Evolutionary conservation across 2,797 vertebrate species (phyloP).

Genomic region (Octomys mimax): DNA sequence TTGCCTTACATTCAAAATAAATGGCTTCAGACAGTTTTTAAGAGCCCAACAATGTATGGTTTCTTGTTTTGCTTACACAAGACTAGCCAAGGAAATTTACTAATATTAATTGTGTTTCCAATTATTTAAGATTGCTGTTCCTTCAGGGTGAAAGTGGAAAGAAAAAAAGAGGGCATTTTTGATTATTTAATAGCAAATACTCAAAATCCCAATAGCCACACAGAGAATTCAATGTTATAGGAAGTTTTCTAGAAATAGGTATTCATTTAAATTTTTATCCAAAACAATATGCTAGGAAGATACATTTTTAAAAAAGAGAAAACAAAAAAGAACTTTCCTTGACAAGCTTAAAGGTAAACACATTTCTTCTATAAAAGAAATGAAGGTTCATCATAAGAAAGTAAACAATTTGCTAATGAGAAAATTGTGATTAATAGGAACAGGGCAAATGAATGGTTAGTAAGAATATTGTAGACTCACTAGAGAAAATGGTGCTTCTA

Average conservation of each 20-base stretch:
- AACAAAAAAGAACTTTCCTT: background rate
- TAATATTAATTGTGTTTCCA: slow-evolving; percentile 24
- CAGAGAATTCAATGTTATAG: background rate
- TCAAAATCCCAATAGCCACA: slow-evolving; percentile 18
- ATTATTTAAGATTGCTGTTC: background rate
- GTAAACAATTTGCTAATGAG: background rate
- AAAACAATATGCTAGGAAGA: background rate
- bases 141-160: background rate
- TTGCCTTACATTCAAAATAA: slow-evolving; percentile 39
- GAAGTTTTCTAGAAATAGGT: slow-evolving; percentile 22
- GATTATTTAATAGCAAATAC: background rate
- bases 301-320: background rate
- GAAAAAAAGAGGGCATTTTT: background rate
- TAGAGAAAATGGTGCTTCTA: background rate
- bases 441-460: background rate
- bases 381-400: background rate
- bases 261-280: slow-evolving; percentile 45
- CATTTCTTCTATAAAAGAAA: slow-evolving; percentile 29
- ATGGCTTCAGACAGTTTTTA: slow-evolving; percentile 1
- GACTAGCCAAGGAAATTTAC: slow-evolving; percentile 9
- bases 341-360: background rate
- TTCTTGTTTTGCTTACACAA: slow-evolving; percentile 34
- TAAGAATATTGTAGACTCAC: background rate
- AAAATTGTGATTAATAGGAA: background rate
- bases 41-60: background rate